Conservation (phyloP, 2,888 invertebrate species). For the Buathra laborator region DNA sequence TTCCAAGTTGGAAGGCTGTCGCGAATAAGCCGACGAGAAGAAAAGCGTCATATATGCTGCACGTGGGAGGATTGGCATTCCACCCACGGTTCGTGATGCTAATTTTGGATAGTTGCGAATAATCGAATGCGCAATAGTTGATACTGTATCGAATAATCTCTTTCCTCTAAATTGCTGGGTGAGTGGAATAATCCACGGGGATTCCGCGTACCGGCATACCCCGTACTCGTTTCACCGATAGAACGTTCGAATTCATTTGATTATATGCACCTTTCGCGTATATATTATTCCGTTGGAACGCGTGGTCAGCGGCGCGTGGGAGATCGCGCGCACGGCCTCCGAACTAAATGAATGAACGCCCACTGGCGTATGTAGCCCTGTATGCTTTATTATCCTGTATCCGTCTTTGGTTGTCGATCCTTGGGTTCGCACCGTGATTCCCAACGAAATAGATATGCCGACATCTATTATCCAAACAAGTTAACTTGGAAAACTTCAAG, state of each 20-base stretch:
- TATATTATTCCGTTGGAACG: slow-evolving; percentile 44
- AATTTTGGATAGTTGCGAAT: slow-evolving; percentile 19
- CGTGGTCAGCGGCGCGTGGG: slow-evolving; percentile 47
- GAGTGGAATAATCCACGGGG: neutral
- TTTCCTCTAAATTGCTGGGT: neutral
- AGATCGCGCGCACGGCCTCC: slow-evolving; percentile 40
- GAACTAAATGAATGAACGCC: slow-evolving; percentile 66
- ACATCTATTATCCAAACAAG: slow-evolving; percentile 42
- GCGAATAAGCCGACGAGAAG: too few relatives aligned
- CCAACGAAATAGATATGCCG: neutral
- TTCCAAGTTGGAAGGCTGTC: too few relatives aligned
- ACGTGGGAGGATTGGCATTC: slow-evolving; percentile 22
- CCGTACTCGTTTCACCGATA: slow-evolving; percentile 35
- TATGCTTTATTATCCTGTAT: slow-evolving; percentile 1
- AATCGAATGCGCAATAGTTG: slow-evolving; percentile 14
- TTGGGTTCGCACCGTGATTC: neutral
- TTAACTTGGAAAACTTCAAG: slow-evolving; percentile 50
- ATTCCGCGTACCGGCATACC: slow-evolving; percentile 52
- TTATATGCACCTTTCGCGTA: neutral
- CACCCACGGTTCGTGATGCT: slow-evolving; percentile 21
- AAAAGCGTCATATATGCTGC: slow-evolving; percentile 4
- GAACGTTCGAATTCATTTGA: neutral
- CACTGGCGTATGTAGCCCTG: slow-evolving; percentile 45
- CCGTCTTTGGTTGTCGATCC: slow-evolving; percentile 5
- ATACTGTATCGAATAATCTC: neutral